Base-by-base conservation (phyloP, 2,888 invertebrate genomes). In the Mimumesa dahlbomi region DNA sequence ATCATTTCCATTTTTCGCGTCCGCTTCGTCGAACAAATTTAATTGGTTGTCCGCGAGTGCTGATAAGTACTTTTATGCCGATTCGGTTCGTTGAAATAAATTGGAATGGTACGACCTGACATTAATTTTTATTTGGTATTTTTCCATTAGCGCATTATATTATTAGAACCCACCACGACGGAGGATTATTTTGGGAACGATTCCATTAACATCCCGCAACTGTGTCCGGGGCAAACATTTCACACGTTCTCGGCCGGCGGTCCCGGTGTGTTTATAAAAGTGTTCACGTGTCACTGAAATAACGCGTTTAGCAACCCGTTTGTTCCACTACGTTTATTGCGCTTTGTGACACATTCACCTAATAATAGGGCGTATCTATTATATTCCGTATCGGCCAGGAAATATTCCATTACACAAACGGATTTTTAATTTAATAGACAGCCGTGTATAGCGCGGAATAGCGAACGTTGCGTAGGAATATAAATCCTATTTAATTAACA, bases 401-500 rank as follows among this genome's bases (percentile, higher is more conserved):
- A 53, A 42, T 48, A 36, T 43, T 59, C 54, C 46, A 50, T 40
- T 57, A 42, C 42, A 16, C n/a, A n/a, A n/a, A 62, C 22, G 65
- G 54, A 64, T 64, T 63, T 79, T 79, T 73, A 71, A 79, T 75
- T 79, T 72, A 67, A 75, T 67, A 48, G 67, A 52, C 45, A 31
- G 58, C 34, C 59, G 22, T 21, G 48, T 16, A 53, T 48, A n/a
- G 25, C 14, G 5, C 64, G 40, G 31, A 16, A 42, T 56, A 48
- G 54, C 36, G 54, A 56, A 42, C 70, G 58, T 65, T 59, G 42
- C 56, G 64, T 59, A 59, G 73, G 62, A 75, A 73, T 70, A 81
- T 78, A 72, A 80, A 75, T 76, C 73, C 69, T 75, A 77, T 81
- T 81, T 79, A 82, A 83, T 84, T 81, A 84, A 82, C 75, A 79